Base-by-base conservation (phyloP, 2,888 invertebrate species). In the Pherbina coryleti region DNA sequence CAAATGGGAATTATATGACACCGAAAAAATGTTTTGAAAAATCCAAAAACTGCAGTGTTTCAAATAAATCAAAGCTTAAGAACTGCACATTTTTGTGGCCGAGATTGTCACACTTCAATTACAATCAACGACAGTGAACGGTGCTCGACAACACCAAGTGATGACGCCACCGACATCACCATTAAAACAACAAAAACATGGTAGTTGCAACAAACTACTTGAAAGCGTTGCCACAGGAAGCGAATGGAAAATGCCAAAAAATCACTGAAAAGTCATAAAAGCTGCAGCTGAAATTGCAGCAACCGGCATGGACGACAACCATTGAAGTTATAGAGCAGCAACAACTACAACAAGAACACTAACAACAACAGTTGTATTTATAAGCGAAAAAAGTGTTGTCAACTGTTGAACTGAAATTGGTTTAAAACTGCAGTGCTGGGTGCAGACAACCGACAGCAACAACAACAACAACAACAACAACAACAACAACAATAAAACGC, bases 1-100 rank as follows among this genome's bases (percentile, higher is more conserved):
- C 44, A 44, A 44, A 14, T 44, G 44, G 1, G 14, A 11, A 44
- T 44, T 14, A 44, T 44, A 44, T 44, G 14, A 11, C 4, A 44
- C 95, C 92, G 91, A 93, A 92, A 90, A 92, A 92, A 91, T 92
- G 92, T 91, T 92, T 93, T 93, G 91, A 51, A 92, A n/a, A 91
- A 71, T 4, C 76, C 78, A 82, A 73, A 75, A 64, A 78, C 64
- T 60, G 22, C 73, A 51, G 37, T 17, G 53, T 75, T 34, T 67
- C 53, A 60, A 73, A 79, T 79, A 79, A 76, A 73, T 79, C 79
- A 76, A 74, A 34, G 76, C 69, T 67, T 60, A 75, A 75, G 76
- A 76, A 70, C 72, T 69, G 69, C 69, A 75, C 76, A 81, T 81
- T 75, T 81, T 81, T 81, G 81, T 60, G 81, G 81, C 77, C 75